Percentiles rank a stretch among this genome's conserved stretches.
phyloP scores from a whole-genome alignment of 1,140 invertebrate genomes.

The Drosophila nikananu region DNA sequence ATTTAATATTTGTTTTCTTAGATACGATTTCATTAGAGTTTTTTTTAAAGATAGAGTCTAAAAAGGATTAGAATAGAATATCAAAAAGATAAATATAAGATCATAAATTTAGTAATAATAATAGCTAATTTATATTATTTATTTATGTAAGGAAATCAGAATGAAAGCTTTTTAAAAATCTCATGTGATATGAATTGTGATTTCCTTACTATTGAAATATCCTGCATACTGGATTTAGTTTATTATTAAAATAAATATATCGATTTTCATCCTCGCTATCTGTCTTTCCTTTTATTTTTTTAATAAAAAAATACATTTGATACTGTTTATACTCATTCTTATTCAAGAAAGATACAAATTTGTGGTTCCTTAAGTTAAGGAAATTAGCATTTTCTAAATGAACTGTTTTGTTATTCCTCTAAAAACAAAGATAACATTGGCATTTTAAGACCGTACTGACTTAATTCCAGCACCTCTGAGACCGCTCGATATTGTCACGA shows the following conservation, averaged over 20 bases:
- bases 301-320: no score
- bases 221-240: neutral
- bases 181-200: neutral
- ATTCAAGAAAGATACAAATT: neutral
- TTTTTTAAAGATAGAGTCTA: neutral
- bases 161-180: no score
- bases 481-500: slow-evolving; percentile 16
- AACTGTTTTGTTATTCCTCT: neutral
- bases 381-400: neutral
- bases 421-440: neutral
- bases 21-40: no score
- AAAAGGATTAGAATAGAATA: no score
- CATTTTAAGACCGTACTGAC: neutral
- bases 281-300: no score
- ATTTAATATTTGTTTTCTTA: no score
- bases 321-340: no score
- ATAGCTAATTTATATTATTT: no score
- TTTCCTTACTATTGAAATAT: neutral
- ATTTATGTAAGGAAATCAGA: neutral
- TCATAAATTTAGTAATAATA: no score
- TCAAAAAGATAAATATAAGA: no score
- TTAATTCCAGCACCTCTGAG: slow-evolving; percentile 7
- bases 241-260: no score
- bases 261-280: no score
- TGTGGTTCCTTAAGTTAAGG: neutral